Conservation (phyloP, 2,113 vertebrate genomes). For the Cyprinodon tularosa region DNA sequence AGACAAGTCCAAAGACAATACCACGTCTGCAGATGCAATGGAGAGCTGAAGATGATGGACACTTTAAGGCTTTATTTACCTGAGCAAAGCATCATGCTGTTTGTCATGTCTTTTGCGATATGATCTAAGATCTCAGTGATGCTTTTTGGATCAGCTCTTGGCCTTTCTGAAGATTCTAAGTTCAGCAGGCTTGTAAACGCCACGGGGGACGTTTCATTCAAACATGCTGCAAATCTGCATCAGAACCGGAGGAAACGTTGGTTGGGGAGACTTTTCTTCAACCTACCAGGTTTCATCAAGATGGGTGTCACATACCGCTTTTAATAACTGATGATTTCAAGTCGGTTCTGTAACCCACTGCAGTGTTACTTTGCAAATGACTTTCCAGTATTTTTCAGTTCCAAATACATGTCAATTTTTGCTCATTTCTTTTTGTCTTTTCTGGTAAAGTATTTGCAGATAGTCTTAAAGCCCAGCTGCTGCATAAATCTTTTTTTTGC, state of each 20-base stretch:
- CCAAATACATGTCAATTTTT: too few species aligned
- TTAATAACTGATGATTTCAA: too few species aligned
- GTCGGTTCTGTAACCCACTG: too few species aligned
- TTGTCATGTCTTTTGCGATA: background rate
- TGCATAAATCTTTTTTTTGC: background rate
- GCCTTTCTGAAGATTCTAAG: background rate
- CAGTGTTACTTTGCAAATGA: too few species aligned
- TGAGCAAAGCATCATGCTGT: constrained; percentile 4
- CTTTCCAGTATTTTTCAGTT: too few species aligned
- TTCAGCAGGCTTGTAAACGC: background rate
- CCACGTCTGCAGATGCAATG: constrained; percentile 80
- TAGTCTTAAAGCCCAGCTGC: background rate
- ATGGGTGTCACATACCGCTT: too few species aligned
- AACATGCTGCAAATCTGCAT: background rate
- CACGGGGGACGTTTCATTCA: background rate
- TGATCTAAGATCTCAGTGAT: background rate
- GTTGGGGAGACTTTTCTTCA: background rate
- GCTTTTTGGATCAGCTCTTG: background rate
- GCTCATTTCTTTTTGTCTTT: too few species aligned
- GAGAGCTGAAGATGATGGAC: constrained; percentile 82
- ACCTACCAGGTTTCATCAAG: too few species aligned
- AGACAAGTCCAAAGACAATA: constrained; percentile 51
- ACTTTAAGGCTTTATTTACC: background rate
- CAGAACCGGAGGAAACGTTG: background rate
- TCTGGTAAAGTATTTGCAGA: too few species aligned